Evolutionary conservation across 2,797 vertebrate species (phyloP).

Genomic region (Pseudotriccus pelzelni): DNA sequence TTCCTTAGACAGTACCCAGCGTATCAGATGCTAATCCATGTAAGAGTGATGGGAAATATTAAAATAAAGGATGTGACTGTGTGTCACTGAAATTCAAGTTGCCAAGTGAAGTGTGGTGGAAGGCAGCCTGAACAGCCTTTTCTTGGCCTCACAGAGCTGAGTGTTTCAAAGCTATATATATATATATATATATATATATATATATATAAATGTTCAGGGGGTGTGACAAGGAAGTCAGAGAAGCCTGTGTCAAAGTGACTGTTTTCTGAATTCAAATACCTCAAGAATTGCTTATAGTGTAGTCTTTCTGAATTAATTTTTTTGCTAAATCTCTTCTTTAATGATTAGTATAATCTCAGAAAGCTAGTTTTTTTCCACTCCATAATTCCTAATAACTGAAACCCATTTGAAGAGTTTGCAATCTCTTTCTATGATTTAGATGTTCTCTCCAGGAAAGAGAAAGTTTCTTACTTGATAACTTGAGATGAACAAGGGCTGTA

Average conservation of each 20-base stretch:
- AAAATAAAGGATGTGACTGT: neutral
- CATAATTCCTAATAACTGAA: neutral
- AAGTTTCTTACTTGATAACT: neutral
- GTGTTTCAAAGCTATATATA: neutral
- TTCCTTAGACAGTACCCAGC: neutral
- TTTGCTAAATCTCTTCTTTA: neutral
- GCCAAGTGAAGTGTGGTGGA: neutral
- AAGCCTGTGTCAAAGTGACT: neutral
- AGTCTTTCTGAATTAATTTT: neutral
- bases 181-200: too few species aligned
- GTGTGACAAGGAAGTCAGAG: neutral
- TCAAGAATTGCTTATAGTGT: neutral
- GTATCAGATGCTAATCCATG: fast-evolving
- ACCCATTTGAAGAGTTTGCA: neutral
- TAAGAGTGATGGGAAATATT: neutral
- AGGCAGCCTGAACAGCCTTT: neutral
- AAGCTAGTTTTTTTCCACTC: neutral
- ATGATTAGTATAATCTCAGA: neutral
- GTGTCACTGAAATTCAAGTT: neutral
- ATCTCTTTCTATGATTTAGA: neutral
- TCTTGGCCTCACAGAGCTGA: too few species aligned
- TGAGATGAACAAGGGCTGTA: neutral
- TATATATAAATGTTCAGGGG: neutral
- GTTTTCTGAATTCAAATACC: neutral
- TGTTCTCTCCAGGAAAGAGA: neutral